Conservation (phyloP, 2,888 invertebrate genomes). For the Eulithis prunata region DNA sequence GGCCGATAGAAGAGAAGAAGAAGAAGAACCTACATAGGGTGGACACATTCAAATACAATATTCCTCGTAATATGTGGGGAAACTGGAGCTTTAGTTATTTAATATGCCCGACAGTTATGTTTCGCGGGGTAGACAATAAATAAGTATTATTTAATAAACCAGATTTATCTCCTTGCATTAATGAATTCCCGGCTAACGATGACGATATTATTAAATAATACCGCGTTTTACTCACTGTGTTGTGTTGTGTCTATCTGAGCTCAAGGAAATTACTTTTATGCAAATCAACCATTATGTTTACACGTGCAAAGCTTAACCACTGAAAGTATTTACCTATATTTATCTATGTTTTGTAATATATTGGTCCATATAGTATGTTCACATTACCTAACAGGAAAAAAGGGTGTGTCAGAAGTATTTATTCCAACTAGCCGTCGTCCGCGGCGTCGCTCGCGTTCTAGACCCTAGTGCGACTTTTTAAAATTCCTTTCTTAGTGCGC, state of each 20-base stretch:
- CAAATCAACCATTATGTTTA: constrained; percentile 60
- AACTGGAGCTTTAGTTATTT: background rate
- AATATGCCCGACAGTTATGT: constrained; percentile 1
- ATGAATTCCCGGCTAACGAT: constrained; percentile 37
- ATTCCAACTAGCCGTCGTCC: too few species aligned
- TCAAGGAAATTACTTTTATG: constrained; percentile 71
- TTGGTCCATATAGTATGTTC: too few species aligned
- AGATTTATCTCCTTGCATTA: constrained; percentile 15
- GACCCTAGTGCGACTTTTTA: too few species aligned
- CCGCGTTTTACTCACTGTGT: constrained; percentile 41
- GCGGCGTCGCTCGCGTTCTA: too few species aligned
- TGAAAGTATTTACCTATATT: constrained; percentile 18
- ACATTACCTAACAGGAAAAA: constrained; percentile 1
- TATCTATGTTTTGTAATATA: constrained; percentile 26
- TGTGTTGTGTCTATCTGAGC: constrained; percentile 43
- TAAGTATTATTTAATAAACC: constrained; percentile 11
- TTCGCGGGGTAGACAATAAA: background rate
- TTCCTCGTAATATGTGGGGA: background rate
- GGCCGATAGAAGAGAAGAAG: too few species aligned
- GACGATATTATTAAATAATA: constrained; percentile 38
- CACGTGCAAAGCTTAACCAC: constrained; percentile 49
- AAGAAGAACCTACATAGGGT: background rate
- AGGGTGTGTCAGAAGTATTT: background rate
- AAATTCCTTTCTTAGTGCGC: too few species aligned
- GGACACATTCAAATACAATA: background rate